Conservation (phyloP, 23 tunicate species). For the Ciona savignyi region DNA sequence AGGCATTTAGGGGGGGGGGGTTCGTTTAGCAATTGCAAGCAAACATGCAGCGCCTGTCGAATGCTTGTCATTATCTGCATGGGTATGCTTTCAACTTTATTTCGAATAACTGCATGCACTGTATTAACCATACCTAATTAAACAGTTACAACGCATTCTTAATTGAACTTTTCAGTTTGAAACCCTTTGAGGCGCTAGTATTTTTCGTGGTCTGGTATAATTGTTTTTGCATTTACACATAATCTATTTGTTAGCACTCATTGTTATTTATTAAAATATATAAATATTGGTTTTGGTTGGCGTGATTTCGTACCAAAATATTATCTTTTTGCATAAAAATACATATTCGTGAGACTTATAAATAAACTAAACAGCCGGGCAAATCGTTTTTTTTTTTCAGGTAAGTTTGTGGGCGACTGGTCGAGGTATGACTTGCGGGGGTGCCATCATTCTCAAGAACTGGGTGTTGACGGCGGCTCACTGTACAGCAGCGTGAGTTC, state of each 20-base stretch:
- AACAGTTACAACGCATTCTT: too few species aligned
- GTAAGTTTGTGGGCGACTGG: slow-evolving; percentile 48
- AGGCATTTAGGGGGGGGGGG: too few species aligned
- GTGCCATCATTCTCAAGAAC: slow-evolving; percentile 43
- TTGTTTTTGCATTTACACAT: background rate
- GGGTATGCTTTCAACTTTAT: too few species aligned
- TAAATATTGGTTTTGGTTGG: too few species aligned
- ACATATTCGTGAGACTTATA: background rate
- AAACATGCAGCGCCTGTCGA: too few species aligned
- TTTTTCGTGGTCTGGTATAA: background rate
- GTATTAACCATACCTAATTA: too few species aligned
- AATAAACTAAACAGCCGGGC: background rate
- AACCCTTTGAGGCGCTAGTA: too few species aligned
- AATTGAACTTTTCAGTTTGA: too few species aligned
- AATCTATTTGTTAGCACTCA: background rate
- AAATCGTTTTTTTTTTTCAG: slow-evolving; percentile 9
- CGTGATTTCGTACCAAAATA: background rate
- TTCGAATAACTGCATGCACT: too few species aligned
- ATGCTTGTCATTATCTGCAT: too few species aligned
- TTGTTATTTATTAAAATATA: too few species aligned
- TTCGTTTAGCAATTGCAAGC: too few species aligned
- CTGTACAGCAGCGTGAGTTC: slow-evolving; percentile 33
- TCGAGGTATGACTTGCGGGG: slow-evolving; percentile 63
- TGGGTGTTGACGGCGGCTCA: slow-evolving; percentile 82
- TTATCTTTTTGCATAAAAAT: background rate